phyloP scores from a whole-genome alignment of 2,888 invertebrate species.

The Lochmaea crataegi region DNA sequence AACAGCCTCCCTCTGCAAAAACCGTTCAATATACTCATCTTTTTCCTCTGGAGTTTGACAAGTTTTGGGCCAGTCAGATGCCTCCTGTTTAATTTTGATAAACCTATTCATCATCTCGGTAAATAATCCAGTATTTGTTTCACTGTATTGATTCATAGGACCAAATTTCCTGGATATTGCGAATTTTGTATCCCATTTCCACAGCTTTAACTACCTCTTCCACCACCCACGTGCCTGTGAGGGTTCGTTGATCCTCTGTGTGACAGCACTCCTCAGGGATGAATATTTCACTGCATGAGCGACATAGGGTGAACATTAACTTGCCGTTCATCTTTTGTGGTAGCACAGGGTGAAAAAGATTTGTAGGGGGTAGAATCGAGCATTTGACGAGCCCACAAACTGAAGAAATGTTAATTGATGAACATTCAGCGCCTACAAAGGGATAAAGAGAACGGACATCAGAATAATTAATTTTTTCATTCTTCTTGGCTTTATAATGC shows the following conservation, averaged over 20 bases:
- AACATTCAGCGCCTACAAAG: constrained; percentile 39
- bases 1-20: constrained; percentile 47
- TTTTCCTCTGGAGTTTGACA: constrained; percentile 44
- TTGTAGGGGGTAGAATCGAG: constrained; percentile 43
- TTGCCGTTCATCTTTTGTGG: constrained; percentile 42
- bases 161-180: constrained; percentile 44
- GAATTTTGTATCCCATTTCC: constrained; percentile 54
- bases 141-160: constrained; percentile 35
- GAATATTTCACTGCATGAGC: constrained; percentile 52
- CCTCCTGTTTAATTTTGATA: constrained; percentile 54
- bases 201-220: constrained; percentile 57
- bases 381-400: constrained; percentile 44
- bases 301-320: constrained; percentile 59
- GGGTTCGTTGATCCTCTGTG: constrained; percentile 33
- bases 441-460: too few species aligned
- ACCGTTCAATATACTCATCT: constrained; percentile 46
- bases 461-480: too few species aligned
- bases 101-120: constrained; percentile 55
- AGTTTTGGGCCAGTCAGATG: constrained; percentile 49
- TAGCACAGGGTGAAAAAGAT: constrained; percentile 46
- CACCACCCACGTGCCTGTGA: constrained; percentile 33
- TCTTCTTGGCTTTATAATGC: too few species aligned
- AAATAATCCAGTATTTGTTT: constrained; percentile 52
- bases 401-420: constrained; percentile 31
- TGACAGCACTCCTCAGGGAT: constrained; percentile 54